Base-by-base conservation (phyloP, 30 jellyfish, hydroid and myxozoan genomes). In the Mastigias papua region DNA sequence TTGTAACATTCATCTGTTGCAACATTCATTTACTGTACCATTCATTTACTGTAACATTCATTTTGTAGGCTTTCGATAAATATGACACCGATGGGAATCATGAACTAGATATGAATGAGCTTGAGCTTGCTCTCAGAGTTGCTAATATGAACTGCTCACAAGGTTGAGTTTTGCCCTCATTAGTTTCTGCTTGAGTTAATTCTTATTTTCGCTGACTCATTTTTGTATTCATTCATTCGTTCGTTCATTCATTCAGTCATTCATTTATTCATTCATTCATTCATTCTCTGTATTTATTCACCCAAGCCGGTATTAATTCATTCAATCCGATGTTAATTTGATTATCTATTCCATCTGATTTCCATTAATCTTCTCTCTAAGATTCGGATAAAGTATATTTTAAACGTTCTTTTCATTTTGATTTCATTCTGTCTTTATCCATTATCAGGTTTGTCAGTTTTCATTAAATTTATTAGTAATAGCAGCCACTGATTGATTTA, bases 111-210 rank as follows among this genome's bases (percentile, higher is more conserved):
- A 80, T 80, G 81, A 64, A 65, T 17, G 90, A 80, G 22, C 68
- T 80, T 8, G 90, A 80, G 82, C 90, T 80, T 26, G 90, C 90
- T 23, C 70, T 80, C 23, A 80, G 90, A 35, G 90, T 80, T 20
- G 90, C 90, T 34, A 80, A 80, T 48, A 80, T 80, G 90, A 80
- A 80, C 54, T 80, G 90, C 51, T 80, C 90, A 1, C 46, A 65
- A 80, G 90, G 90, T 80, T 17, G 1, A 15, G 22, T 8, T 2
- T 37, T 19, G 6, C 0, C 19, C 35, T 35, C 21, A 48, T 25
- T 33, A 48, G 16, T 20, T 73, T 0, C 70, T 17, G 33, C 25
- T 2, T 16, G n/a, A n/a, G 9, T 21, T 54, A 2, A 54, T 54
- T 54, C 25, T 7, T 54, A 5, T 21, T 5, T 3, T 54, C 20